phyloP scores from a whole-genome alignment of 2,888 invertebrate genomes.

The Ichneumoninae sp. region DNA sequence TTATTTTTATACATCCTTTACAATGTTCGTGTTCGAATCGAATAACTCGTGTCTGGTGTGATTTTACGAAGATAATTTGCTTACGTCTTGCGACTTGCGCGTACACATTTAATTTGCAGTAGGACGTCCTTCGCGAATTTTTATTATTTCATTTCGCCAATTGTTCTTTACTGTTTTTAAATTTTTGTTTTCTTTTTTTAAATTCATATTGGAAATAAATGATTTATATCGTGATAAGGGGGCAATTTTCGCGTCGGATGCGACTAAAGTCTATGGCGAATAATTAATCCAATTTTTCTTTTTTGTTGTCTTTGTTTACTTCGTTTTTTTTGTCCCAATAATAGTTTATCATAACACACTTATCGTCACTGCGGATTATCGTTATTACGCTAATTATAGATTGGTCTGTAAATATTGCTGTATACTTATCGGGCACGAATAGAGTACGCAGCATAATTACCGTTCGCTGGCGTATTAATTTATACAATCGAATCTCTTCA shows the following conservation, averaged over 20 bases:
- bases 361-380: slow-evolving; percentile 33
- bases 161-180: slow-evolving; percentile 23
- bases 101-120: slow-evolving; percentile 33
- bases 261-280: slow-evolving; percentile 19
- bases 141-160: slow-evolving; percentile 7
- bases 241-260: slow-evolving; percentile 32
- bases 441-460: slow-evolving; percentile 55
- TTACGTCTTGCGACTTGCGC: slow-evolving; percentile 33
- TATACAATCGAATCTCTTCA: slow-evolving; percentile 33
- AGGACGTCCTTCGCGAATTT: slow-evolving; percentile 28
- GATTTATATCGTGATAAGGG: slow-evolving; percentile 40
- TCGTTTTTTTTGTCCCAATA: slow-evolving; percentile 12
- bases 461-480: slow-evolving; percentile 53
- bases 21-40: not conserved
- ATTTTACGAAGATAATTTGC: slow-evolving; percentile 35
- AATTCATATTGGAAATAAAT: slow-evolving; percentile 23
- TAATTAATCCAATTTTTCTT: slow-evolving; percentile 19
- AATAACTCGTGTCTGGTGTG: not conserved
- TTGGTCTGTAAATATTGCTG: slow-evolving; percentile 69
- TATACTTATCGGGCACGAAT: slow-evolving; percentile 65
- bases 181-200: slow-evolving; percentile 25
- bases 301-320: not conserved
- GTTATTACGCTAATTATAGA: slow-evolving; percentile 54
- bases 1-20: not conserved
- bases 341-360: slow-evolving; percentile 26